Base-by-base conservation (phyloP, 2,113 vertebrate genomes). In the Pterocles burchelli region DNA sequence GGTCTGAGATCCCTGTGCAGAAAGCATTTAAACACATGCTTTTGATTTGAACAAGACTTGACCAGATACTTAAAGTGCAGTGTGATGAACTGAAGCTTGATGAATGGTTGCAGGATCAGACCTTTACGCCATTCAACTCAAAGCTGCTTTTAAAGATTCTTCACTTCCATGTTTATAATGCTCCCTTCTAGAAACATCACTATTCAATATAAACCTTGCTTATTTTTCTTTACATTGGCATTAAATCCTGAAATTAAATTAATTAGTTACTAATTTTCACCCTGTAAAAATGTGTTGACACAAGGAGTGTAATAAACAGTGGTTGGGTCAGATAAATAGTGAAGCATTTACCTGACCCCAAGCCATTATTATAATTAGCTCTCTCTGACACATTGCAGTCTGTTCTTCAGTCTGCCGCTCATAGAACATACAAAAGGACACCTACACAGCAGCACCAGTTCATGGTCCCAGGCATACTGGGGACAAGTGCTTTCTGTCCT, bases 231-330 rank as follows among this genome's bases (percentile, higher is more conserved):
- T 74, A 67, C 57, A 41, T 52, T 36, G 51, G 22, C 90, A 93
- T 88, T 94, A 94, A 86, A 55, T 95, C 68, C 72, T 90, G 85
- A 90, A 96, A 96, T 93, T 95, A 96, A 96, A 96, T 94, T 95
- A 96, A 97, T 96, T 92, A 96, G 82, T 93, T 91, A 68, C 82
- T 95, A 91, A 91, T 97, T 95, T 94, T 94, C 83, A 65, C 92
- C 95, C 76, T 61, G 71, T 81, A 94, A 94, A 95, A 93, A 81
- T 71, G 17, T 93, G 93, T 94, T 96, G 95, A 94, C 90, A 95
- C 18, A 74, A 67, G 13, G 34, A 91, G 13, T 52, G 63, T 71
- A 90, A 92, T 88, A 91, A 96, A 91, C 72, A 90, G 90, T 77
- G 82, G 26, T 34, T 77, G 82, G 96, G 95, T 96, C 92, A 95